Conservation (phyloP, 2,888 invertebrate species). For the Leucoma salicis region DNA sequence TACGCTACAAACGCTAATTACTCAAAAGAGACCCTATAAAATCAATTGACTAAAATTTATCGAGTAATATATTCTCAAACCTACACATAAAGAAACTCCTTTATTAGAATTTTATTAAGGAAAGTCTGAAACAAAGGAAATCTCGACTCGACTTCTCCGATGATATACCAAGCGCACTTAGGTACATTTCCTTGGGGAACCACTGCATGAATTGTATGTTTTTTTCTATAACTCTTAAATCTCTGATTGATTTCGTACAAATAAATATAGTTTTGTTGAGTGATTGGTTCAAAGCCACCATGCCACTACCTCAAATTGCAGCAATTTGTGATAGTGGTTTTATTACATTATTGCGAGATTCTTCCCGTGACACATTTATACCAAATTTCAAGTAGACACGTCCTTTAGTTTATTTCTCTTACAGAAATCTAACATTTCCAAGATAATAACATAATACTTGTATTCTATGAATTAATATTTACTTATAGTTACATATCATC, state of each 20-base stretch:
- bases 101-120: constrained; percentile 15
- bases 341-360: too few species aligned
- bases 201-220: constrained; percentile 6
- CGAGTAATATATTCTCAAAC: constrained; percentile 10
- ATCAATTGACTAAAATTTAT: constrained; percentile 11
- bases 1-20: constrained; percentile 11
- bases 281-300: constrained; percentile 3
- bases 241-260: constrained; percentile 16
- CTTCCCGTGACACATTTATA: too few species aligned
- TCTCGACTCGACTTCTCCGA: constrained; percentile 17
- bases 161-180: constrained; percentile 31
- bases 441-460: too few species aligned
- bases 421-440: too few species aligned
- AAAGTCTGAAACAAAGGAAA: constrained; percentile 20
- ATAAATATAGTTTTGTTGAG: constrained; percentile 3
- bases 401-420: too few species aligned
- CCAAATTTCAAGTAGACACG: too few species aligned
- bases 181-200: constrained; percentile 32
- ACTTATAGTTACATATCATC: too few species aligned
- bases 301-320: too few species aligned
- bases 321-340: too few species aligned
- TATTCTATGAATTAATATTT: too few species aligned
- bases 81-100: constrained; percentile 5
- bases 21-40: constrained; percentile 5
- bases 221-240: constrained; percentile 21